Conservation (phyloP, 1,140 invertebrate species). For the Caenorhabditis elegans region DNA sequence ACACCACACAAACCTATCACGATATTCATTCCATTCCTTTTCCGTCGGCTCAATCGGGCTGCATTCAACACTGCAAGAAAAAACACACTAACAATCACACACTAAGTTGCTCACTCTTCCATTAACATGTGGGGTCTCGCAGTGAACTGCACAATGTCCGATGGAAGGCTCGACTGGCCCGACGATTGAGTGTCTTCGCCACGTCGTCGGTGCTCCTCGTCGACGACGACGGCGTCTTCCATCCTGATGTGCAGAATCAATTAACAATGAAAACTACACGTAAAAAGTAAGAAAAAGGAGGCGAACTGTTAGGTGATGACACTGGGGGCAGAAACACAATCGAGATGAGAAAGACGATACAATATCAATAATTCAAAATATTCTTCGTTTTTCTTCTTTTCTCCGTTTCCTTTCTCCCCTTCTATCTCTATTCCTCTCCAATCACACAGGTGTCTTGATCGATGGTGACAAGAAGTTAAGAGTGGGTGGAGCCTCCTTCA, state of each 20-base stretch:
- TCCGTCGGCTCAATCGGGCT: neutral
- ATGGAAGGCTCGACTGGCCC: constrained; percentile 11
- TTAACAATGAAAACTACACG: neutral
- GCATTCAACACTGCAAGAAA: neutral
- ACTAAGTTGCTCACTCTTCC: neutral
- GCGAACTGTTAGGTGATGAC: constrained; percentile 4
- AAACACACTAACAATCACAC: neutral
- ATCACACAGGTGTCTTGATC: neutral
- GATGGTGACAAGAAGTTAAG: constrained; percentile 5
- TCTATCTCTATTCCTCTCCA: neutral
- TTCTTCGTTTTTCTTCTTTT: constrained; percentile 10
- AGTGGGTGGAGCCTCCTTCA: neutral
- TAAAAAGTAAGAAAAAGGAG: neutral
- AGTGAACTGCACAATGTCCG: constrained; percentile 17
- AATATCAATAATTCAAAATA: constrained; percentile 34
- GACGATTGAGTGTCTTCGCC: neutral
- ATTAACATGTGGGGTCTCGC: constrained; percentile 7
- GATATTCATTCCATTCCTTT: constrained; percentile 20
- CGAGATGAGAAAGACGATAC: neutral
- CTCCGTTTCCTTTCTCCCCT: neutral
- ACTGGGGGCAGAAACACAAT: neutral
- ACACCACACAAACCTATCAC: neutral
- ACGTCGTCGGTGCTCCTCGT: neutral
- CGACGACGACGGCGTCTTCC: constrained; percentile 4
- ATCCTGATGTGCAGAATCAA: neutral